Evolutionary conservation across 2,888 invertebrate genomes (phyloP).

Genomic region (Epiblema foenella): DNA sequence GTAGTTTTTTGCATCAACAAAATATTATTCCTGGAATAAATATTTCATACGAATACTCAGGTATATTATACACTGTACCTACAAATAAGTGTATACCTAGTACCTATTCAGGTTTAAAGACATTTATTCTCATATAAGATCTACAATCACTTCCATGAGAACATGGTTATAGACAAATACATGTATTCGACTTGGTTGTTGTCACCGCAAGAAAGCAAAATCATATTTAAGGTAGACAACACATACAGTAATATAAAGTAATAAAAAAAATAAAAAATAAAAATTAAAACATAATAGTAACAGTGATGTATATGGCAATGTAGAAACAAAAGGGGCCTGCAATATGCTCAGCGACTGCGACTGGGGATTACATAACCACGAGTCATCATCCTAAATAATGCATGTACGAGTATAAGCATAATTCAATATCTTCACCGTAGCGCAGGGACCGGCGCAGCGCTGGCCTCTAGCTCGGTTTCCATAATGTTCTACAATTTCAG

Average conservation of each 20-base stretch:
- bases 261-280: too few species aligned
- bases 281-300: too few species aligned
- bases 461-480: slow-evolving; percentile 32
- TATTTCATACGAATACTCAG: not conserved
- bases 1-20: not conserved
- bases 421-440: slow-evolving; percentile 63
- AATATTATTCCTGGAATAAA: slow-evolving; percentile 2
- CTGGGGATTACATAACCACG: slow-evolving; percentile 72
- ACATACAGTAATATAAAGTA: too few species aligned
- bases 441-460: slow-evolving; percentile 38
- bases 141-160: too few species aligned
- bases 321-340: slow-evolving; percentile 60
- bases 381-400: slow-evolving; percentile 75
- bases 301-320: slow-evolving; percentile 5
- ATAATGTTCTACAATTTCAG: slow-evolving; percentile 58
- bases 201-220: too few species aligned
- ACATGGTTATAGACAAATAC: too few species aligned
- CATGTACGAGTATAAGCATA: slow-evolving; percentile 58
- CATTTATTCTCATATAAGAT: too few species aligned
- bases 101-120: too few species aligned
- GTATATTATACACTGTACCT: not conserved
- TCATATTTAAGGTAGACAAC: too few species aligned
- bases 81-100: too few species aligned
- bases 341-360: slow-evolving; percentile 70
- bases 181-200: too few species aligned